Evolutionary conservation across 2,888 invertebrate genomes (phyloP).

Genomic region (Tenthredo mesomela): DNA sequence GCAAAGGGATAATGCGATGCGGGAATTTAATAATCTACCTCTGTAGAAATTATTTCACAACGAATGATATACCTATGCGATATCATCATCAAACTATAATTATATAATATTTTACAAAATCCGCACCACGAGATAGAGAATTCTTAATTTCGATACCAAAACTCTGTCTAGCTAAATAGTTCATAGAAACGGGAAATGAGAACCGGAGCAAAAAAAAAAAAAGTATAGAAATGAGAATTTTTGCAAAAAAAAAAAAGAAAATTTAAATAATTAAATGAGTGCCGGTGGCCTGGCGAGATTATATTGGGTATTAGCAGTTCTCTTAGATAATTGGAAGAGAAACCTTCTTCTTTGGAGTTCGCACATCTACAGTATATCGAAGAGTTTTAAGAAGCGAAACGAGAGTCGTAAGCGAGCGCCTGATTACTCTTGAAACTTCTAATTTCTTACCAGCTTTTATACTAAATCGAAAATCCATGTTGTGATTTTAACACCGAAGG

Average conservation of each 20-base stretch:
- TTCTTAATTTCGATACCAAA: too few relatives aligned
- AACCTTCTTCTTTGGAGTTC: neutral
- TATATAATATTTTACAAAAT: neutral
- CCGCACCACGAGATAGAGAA: neutral
- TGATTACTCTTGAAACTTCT: neutral
- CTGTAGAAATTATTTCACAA: conserved; percentile 29
- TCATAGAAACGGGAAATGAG: too few relatives aligned
- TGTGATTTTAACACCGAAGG: neutral
- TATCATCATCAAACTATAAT: neutral
- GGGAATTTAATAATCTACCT: conserved; percentile 30
- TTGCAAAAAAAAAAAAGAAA: neutral
- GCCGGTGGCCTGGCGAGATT: neutral
- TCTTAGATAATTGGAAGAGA: conserved; percentile 7
- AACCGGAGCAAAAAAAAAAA: neutral
- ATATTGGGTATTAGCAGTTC: conserved; percentile 11
- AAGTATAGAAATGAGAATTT: neutral
- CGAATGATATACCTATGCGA: conserved; percentile 8
- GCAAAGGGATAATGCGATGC: conserved; percentile 39
- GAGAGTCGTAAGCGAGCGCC: neutral
- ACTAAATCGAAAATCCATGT: neutral
- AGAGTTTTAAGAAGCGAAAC: neutral
- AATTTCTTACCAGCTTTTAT: neutral
- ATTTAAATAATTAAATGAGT: neutral
- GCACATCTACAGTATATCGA: neutral
- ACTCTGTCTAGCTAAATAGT: too few relatives aligned